Conservation (phyloP, 2,888 invertebrate species). For the Brenthis ino region DNA sequence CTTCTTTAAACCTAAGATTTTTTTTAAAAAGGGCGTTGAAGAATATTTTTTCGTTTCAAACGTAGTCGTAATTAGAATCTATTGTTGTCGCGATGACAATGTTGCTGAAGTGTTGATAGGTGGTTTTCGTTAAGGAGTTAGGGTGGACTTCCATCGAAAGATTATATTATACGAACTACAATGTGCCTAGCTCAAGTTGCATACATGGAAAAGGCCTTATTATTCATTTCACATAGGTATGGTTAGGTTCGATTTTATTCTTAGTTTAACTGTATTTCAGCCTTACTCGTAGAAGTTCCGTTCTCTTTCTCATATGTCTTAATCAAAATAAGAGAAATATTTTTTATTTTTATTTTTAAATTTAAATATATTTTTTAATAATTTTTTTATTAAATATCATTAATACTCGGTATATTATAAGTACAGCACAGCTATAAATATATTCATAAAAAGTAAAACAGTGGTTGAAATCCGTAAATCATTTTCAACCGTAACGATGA, state of each 20-base stretch:
- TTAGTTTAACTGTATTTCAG: no score
- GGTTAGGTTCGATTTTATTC: no score
- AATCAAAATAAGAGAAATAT: no score
- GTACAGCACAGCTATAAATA: constrained; percentile 13
- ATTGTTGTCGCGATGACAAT: constrained; percentile 70
- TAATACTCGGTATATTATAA: background rate
- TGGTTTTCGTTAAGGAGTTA: constrained; percentile 62
- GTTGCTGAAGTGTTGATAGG: constrained; percentile 66
- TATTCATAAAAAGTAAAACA: constrained; percentile 40
- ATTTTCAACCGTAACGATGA: constrained; percentile 48
- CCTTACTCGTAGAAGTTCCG: no score
- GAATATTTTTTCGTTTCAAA: constrained; percentile 17
- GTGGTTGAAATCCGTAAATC: constrained; percentile 17
- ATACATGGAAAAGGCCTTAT: no score
- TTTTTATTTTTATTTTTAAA: no score
- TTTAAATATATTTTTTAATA: constrained; percentile 32
- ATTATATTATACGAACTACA: constrained; percentile 39
- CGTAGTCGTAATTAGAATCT: constrained; percentile 50
- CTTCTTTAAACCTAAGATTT: background rate
- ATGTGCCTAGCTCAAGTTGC: no score
- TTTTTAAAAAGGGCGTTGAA: constrained; percentile 3
- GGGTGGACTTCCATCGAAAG: constrained; percentile 54
- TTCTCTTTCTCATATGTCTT: no score
- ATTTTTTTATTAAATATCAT: constrained; percentile 28
- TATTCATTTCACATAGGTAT: no score